A percentile compares a stretch with the other conserved stretches of the same genome.
These are phyloP conservation scores for Potamilus streckersoni DNA, from an alignment of 1,140 invertebrate genomes.

Conservation along the genomic window DNA sequence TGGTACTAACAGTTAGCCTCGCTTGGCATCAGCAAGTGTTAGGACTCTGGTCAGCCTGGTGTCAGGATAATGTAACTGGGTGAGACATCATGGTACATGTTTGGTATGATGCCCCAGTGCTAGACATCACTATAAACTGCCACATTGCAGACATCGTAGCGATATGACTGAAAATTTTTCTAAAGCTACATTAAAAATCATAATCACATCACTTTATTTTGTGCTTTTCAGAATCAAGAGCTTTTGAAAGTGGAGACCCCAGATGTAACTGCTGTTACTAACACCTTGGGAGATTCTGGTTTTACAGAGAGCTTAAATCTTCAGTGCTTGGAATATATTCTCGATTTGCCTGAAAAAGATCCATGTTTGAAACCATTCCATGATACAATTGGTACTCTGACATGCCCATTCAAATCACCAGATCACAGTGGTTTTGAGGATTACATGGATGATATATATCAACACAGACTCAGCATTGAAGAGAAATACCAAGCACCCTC, in stretches of 20 bases:
- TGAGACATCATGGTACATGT: too few species aligned
- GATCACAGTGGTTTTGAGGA: slow-evolving; percentile 45
- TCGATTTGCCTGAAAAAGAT: slow-evolving; percentile 28
- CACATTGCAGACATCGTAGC: too few species aligned
- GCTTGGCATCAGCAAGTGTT: too few species aligned
- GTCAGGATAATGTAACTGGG: too few species aligned
- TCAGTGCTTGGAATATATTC: slow-evolving; percentile 39
- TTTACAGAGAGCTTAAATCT: slow-evolving; percentile 22
- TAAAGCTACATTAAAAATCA: too few species aligned
- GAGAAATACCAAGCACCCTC: slow-evolving; percentile 36
- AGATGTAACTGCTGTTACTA: slow-evolving; percentile 12
- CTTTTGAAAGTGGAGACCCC: slow-evolving; percentile 2
- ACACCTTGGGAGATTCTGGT: slow-evolving; percentile 37
- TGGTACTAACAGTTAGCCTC: too few species aligned
- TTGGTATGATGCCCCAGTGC: too few species aligned
- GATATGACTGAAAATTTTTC: too few species aligned
- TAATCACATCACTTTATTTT: too few species aligned
- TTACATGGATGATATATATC: slow-evolving; percentile 44
- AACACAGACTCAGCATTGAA: slow-evolving; percentile 41
- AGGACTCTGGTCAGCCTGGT: too few species aligned
- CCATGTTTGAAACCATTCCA: slow-evolving; percentile 1
- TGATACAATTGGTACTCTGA: neutral
- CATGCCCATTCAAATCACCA: slow-evolving; percentile 7
- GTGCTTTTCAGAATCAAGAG: too few species aligned
- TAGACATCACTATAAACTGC: too few species aligned